Evolutionary conservation across 1,140 invertebrate species (phyloP), one percentile per base, ranked within the genome.

Genomic region (Danaus melanippus): DNA sequence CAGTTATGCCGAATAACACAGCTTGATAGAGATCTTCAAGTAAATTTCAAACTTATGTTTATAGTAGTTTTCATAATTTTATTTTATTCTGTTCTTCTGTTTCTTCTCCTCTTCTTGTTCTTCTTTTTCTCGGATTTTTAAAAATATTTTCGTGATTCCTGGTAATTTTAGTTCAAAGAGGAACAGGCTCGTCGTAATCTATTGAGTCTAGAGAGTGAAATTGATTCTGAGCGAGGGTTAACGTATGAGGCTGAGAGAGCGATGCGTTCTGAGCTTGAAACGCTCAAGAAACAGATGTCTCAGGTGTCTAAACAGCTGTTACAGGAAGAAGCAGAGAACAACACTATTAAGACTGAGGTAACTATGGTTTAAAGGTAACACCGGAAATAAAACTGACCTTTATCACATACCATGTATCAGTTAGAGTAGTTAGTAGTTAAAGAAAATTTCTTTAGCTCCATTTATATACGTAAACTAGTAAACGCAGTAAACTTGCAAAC

Each of bases 21-120:
- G 52, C 42, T 74, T 1, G 79, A 84, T 7, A 68, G 80, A 53
- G 76, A 86, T 9, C 60, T 80, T 17, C 63, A 72, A 65, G 79
- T 80, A 58, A 56, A 41, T 53, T 10, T 2, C 5, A 0, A n/a
- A 51, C 40, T 32, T 41, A n/a, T 52, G 40, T 48, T 12, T 15
- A 6, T 48, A 48, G 6, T n/a, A 48, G 12, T 32, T 45, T 52
- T 8, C 2, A 12, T 39, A 48, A 32, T 2, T 32, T 32, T 32
- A 7, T 0, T 32, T 4, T 7, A 32, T 32, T 32, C 21, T 4
- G 21, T 32, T 32, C 21, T 32, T 32, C 21, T 21, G 1, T 21
- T 32, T 32, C 21, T 4, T 32, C 21, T 32, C 6, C 21, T 32
- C 21, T 32, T 32, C 21, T 7, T 32, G 6, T 4, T 32, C 21